Base-by-base conservation (phyloP, 92 coral and sea anemone species). In the Epizoanthus scotinus region DNA sequence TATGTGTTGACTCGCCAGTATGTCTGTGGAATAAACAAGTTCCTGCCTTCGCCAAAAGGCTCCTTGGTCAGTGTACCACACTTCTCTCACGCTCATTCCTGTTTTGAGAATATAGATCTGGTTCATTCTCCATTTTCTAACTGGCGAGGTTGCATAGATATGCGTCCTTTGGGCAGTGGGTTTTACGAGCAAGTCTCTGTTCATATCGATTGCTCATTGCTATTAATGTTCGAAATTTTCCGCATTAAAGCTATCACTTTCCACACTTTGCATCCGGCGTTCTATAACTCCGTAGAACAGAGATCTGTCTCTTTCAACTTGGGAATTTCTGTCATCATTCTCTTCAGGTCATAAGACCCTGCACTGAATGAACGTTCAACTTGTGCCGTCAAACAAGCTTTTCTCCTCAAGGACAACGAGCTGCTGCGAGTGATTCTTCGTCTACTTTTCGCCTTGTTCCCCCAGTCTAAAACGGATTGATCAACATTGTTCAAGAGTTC, bases 221-320 rank as follows among this genome's bases (percentile, higher is more conserved):
- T 17, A 7, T 14, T 3, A 20, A 21, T 49, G 8, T 31, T 40
- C 52, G 24, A 75, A 34, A 20, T 5, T 22, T 22, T 75, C 24
- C 68, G 68, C 12, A 64, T 64, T 27, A 64, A 8, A 22, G 8
- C 28, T 5, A 20, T 59, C 25, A 12, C 28, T 15, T 13, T 24
- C 8, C 63, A 15, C 38, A 47, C 13, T 15, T 5, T 71, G 8
- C 36, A 28, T 20, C 34, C 66, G 8, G 20, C 55, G 27, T 56
- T 31, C 15, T 75, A 75, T 19, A 75, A 54, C 67, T 75, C 81
- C 54, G 81, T 75, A 21, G 81, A 75, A 26, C 81, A 75, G 59
- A 75, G 81, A 13, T 75, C 81, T 25, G 81, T 75, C 24, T 75
- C 81, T 14, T 75, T 75, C 8, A 57, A 60, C 19, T 40, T 59